Evolutionary conservation across 1,140 invertebrate species (phyloP).

Genomic region (Formica exsecta): DNA sequence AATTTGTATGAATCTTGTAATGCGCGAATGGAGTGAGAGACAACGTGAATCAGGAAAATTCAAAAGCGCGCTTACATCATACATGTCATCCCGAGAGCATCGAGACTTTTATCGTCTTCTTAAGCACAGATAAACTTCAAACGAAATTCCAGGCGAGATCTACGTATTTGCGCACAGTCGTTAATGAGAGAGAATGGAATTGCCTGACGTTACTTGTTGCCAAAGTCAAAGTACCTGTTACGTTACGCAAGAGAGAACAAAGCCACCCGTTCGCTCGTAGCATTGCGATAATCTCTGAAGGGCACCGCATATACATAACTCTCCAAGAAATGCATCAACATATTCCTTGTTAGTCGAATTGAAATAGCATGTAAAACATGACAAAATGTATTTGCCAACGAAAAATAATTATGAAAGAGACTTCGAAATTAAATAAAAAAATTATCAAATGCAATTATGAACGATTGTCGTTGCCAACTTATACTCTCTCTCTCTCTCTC

Average conservation of each 20-base stretch:
- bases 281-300: conserved; percentile 64
- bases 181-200: conserved; percentile 65
- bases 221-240: conserved; percentile 64
- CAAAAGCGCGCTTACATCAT: background rate
- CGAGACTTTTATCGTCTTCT: conserved; percentile 20
- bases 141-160: conserved; percentile 20
- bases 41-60: background rate
- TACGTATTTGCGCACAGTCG: conserved; percentile 44
- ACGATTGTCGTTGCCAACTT: background rate
- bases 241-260: conserved; percentile 55
- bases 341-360: background rate
- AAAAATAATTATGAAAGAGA: too few relatives aligned
- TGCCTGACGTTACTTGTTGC: conserved; percentile 61
- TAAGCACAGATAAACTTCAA: conserved; percentile 27
- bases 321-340: background rate
- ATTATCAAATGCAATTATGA: background rate
- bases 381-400: background rate
- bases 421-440: too few relatives aligned
- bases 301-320: background rate
- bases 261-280: conserved; percentile 59
- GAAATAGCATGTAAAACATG: background rate
- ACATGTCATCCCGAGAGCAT: background rate
- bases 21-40: background rate
- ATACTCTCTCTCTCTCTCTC: background rate
- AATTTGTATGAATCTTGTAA: background rate